Conservation (phyloP, 2,797 vertebrate species). For the Pseudochirops corinnae region DNA sequence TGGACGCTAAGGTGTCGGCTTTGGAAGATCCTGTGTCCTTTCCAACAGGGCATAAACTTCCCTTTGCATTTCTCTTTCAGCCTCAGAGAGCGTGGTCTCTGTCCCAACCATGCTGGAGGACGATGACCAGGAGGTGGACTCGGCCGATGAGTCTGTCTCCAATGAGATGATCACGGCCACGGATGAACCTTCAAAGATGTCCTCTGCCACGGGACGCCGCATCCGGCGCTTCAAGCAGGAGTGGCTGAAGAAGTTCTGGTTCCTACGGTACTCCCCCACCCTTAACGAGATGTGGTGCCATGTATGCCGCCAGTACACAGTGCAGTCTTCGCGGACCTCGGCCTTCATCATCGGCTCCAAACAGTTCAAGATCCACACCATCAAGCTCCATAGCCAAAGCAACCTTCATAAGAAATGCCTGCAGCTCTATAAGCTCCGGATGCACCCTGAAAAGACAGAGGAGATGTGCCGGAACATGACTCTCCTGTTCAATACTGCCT, state of each 20-base stretch:
- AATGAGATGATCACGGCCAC: constrained; percentile 92
- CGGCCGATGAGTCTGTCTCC: constrained; percentile 94
- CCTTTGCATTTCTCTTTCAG: constrained; percentile 82
- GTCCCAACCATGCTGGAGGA: constrained; percentile 92
- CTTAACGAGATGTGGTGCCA: constrained; percentile 99
- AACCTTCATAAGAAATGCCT: constrained; percentile 99
- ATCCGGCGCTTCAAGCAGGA: constrained; percentile 98
- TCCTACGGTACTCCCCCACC: constrained; percentile 95
- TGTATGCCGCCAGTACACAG: constrained; percentile 97
- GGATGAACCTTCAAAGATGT: constrained; percentile 93
- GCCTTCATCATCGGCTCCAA: constrained; percentile 98
- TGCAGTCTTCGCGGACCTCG: constrained; percentile 96
- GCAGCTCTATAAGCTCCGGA: constrained; percentile 97
- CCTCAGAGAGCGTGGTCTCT: constrained; percentile 91
- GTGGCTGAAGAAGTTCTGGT: constrained; percentile 99
- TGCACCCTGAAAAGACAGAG: constrained; percentile 98
- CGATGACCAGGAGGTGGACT: constrained; percentile 96
- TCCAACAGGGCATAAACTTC: constrained; percentile 6
- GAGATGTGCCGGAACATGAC: constrained; percentile 99
- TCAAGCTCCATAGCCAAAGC: constrained; percentile 98
- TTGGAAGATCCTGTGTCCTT: rapidly evolving
- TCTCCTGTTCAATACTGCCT: constrained; percentile 95
- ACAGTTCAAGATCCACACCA: constrained; percentile 99
- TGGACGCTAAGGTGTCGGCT: neutral
- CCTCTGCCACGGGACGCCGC: constrained; percentile 89